Evolutionary conservation across 2,888 invertebrate species (phyloP), one percentile per base, ranked within the genome.

Genomic region (Sthenelais limicola): DNA sequence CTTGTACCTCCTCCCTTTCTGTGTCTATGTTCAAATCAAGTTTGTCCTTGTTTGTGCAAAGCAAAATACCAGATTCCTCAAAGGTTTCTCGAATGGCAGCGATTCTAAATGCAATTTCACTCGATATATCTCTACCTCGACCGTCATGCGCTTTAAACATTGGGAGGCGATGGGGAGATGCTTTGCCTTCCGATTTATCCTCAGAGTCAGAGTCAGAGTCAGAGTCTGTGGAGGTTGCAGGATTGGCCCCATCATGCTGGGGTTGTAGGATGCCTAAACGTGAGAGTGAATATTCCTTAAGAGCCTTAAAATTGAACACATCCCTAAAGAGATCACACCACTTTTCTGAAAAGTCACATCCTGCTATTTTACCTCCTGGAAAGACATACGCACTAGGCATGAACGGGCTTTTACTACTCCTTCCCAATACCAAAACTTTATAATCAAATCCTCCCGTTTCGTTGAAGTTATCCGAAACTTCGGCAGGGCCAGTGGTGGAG

Each of bases 41-140:
- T 7, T 47, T 28, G 15, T 28, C 56, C 48, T 47, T 56, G n/a
- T 28, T 24, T 12, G 38, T 73, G 62, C 71, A 71, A 3, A 78
- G 49, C 43, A 88, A 74, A 68, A 96, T 88, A 0, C 96, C 96
- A 77, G 93, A 91, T 87, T 97, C 96, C 86, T 97, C 96, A 89
- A 97, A 97, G 9, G 95, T 93, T 89, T 97, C 96, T 62, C 94
- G 88, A 71, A 96, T 93, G 0, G 96, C 95, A 70, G 93, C 92
- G 78, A 97, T 92, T 81, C 96, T 90, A 69, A 95, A 89, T 0
- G 94, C 92, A 73, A 96, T 89, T 85, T 94, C 91, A 72, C 86
- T 80, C 3, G 87, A 84, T 35, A 83, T 52, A 24, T 24, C 38
- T 24, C 30, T 58, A 33, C 35, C 52, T 15, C 28, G 24, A 12